phyloP scores from a whole-genome alignment of 2,797 vertebrate species.

The Dipus sagitta region DNA sequence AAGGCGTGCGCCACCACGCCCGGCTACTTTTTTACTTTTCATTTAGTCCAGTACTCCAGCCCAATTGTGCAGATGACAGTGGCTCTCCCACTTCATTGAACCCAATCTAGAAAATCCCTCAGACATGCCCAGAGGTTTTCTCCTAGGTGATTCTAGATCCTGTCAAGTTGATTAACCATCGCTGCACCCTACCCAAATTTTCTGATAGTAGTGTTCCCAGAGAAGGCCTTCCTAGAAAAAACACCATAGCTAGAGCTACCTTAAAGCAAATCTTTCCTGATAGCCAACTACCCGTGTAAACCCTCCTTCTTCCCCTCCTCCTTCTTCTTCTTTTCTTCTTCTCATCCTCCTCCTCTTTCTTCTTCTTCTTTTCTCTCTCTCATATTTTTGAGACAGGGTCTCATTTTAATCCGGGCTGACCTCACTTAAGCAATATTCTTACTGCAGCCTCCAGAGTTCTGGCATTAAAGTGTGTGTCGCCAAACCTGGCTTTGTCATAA shows the following conservation, averaged over 20 bases:
- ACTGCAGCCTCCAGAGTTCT: no score
- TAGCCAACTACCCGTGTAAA: neutral
- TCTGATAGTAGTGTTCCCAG: neutral
- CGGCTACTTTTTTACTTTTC: neutral
- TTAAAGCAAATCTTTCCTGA: conserved; percentile 27
- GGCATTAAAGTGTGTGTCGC: no score
- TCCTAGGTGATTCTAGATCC: neutral
- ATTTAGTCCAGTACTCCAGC: neutral
- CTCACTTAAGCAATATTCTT: no score
- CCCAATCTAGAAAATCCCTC: neutral
- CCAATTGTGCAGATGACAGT: neutral
- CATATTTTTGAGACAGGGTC: no score
- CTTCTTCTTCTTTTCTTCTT: no score
- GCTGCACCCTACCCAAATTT: neutral
- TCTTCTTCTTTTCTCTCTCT: no score
- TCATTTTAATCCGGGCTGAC: no score
- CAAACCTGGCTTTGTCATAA: neutral
- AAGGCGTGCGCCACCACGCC: no score
- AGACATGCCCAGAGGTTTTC: neutral
- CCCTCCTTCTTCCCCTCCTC: no score
- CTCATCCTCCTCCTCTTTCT: no score
- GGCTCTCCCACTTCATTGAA: neutral
- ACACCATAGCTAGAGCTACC: neutral
- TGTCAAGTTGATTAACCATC: neutral
- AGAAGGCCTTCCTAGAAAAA: neutral